Percentiles rank a stretch among this genome's conserved stretches.
Conservation (phyloP, 1,140 invertebrate species). For the Calliopsis andreniformis region DNA sequence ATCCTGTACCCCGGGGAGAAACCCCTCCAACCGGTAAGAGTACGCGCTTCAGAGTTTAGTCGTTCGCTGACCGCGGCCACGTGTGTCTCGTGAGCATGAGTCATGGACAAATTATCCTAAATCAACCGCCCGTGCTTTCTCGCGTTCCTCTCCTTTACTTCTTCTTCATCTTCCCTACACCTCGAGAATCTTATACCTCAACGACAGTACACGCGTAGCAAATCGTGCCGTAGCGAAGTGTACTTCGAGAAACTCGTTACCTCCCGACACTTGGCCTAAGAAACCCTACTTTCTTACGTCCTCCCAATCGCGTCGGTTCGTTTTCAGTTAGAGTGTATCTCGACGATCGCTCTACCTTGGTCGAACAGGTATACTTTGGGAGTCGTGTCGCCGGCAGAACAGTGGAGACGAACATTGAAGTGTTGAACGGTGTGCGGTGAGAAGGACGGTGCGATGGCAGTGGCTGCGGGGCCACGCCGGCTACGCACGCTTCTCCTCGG, state of each 20-base stretch:
- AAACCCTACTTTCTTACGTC: no score
- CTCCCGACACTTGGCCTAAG: no score
- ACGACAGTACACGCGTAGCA: not conserved
- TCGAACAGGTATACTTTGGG: no score
- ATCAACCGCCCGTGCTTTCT: conserved; percentile 36
- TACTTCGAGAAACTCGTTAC: no score
- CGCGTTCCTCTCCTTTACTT: conserved; percentile 40
- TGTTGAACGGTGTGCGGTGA: conserved; percentile 45
- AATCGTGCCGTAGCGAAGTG: not conserved
- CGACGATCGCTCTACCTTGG: not conserved
- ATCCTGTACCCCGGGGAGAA: not conserved
- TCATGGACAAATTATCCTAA: conserved; percentile 68
- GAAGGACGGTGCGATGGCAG: conserved; percentile 72
- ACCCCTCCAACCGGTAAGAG: conserved; percentile 28
- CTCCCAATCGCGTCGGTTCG: no score
- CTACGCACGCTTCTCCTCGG: conserved; percentile 70
- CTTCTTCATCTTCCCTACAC: conserved; percentile 15
- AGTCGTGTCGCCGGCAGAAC: conserved; percentile 3
- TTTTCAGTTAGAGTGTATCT: not conserved
- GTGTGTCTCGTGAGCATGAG: conserved; percentile 64
- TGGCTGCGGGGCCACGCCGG: conserved; percentile 70
- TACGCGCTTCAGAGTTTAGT: conserved; percentile 60
- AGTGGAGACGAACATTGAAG: conserved; percentile 32
- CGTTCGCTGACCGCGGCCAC: conserved; percentile 78
- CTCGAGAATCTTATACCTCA: not conserved